Evolutionary conservation across 2,888 invertebrate genomes (phyloP).

Genomic region (Zele albiditarsus): DNA sequence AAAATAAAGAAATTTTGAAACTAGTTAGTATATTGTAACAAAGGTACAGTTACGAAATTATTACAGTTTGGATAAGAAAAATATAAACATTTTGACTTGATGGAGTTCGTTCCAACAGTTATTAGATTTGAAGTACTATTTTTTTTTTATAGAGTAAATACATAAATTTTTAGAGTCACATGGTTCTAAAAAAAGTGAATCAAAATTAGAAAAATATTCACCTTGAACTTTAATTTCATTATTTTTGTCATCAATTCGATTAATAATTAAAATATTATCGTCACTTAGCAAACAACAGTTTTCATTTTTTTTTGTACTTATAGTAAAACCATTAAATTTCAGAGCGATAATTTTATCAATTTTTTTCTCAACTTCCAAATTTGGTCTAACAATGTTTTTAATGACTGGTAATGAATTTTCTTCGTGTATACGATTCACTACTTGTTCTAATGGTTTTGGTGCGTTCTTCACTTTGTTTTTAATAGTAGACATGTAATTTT

Average conservation of each 20-base stretch:
- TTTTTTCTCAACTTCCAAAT: constrained; percentile 11
- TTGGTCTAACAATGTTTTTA: constrained; percentile 1
- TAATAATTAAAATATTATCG: constrained; percentile 11
- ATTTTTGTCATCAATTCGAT: neutral
- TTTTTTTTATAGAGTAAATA: constrained; percentile 11
- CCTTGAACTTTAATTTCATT: constrained; percentile 15
- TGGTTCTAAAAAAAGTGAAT: constrained; percentile 12
- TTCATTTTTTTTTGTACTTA: constrained; percentile 18
- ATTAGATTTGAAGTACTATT: neutral
- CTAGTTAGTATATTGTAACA: constrained; percentile 17
- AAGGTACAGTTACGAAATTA: neutral
- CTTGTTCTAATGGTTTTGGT: constrained; percentile 23
- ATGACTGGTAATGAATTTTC: constrained; percentile 5
- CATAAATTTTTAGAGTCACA: constrained; percentile 13
- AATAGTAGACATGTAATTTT: constrained; percentile 16
- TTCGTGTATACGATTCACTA: constrained; percentile 6
- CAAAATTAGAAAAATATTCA: neutral
- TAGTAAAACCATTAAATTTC: constrained; percentile 15
- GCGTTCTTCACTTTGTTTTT: constrained; percentile 20
- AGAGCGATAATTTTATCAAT: constrained; percentile 1
- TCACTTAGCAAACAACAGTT: neutral
- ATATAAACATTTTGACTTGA: constrained; percentile 4
- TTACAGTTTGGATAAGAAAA: constrained; percentile 1
- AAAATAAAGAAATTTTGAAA: neutral
- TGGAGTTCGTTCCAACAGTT: neutral